phyloP scores from a whole-genome alignment of 2,113 vertebrate genomes.

The Gulo gulo region DNA sequence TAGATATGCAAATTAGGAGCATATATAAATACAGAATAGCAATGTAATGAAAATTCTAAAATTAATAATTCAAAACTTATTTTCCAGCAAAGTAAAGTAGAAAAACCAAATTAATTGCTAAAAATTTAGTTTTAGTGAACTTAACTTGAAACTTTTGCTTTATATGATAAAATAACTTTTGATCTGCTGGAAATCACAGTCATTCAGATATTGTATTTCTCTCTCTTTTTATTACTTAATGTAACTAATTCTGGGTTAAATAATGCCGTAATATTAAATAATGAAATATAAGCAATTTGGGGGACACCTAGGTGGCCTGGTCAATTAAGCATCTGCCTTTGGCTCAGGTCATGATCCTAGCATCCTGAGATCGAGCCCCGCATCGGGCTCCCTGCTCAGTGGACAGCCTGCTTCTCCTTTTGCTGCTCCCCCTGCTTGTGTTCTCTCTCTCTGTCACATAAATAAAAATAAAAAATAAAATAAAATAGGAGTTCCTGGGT shows the following conservation, averaged over 20 bases:
- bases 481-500: no score
- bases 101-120: background rate
- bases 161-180: background rate
- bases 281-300: background rate
- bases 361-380: no score
- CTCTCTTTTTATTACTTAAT: background rate
- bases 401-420: no score
- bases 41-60: background rate
- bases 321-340: no score
- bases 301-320: no score
- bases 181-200: background rate
- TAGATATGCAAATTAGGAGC: constrained; percentile 10
- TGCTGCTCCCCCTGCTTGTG: no score
- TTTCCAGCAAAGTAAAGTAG: background rate
- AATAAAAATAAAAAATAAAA: no score
- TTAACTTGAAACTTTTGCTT: background rate
- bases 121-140: background rate
- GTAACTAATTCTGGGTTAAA: background rate
- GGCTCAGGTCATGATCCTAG: no score
- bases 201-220: background rate
- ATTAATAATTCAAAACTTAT: background rate
- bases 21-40: background rate
- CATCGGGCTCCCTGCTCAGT: no score
- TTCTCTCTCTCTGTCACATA: no score
- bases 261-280: background rate